phyloP scores from a whole-genome alignment of 2,888 invertebrate species.

The Agrotis ipsilon region DNA sequence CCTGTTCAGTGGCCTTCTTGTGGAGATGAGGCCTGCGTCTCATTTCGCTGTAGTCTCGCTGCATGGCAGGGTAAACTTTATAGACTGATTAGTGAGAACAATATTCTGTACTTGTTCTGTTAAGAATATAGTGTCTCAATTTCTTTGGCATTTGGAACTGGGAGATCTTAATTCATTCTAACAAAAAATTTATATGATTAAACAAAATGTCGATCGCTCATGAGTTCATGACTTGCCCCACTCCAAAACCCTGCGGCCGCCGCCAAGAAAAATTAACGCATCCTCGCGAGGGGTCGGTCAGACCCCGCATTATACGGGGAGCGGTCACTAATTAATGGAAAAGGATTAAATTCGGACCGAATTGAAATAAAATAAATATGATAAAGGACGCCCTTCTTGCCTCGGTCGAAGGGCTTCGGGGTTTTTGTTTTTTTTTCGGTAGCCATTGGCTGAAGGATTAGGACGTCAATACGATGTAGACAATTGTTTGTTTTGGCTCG shows the following conservation, averaged over 20 bases:
- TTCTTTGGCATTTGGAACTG: not conserved
- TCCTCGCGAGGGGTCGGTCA: slow-evolving; percentile 77
- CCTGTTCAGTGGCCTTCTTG: not conserved
- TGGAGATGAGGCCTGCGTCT: not conserved
- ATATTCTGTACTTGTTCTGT: not conserved
- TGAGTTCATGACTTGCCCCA: slow-evolving; percentile 66
- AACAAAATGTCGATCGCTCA: slow-evolving; percentile 42
- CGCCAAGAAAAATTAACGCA: slow-evolving; percentile 88
- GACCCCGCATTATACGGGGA: slow-evolving; percentile 83
- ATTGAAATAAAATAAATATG: slow-evolving; percentile 91
- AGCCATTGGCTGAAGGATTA: slow-evolving; percentile 66
- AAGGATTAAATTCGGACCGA: slow-evolving; percentile 90
- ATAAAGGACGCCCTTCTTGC: slow-evolving; percentile 85
- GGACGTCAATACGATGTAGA: slow-evolving; percentile 76
- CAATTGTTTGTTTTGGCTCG: slow-evolving; percentile 69
- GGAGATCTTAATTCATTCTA: not conserved
- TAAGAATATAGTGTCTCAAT: not conserved
- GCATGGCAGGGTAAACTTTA: not conserved
- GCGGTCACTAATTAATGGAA: slow-evolving; percentile 91
- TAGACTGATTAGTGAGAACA: not conserved
- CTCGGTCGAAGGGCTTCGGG: slow-evolving; percentile 68
- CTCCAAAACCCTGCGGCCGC: slow-evolving; percentile 74
- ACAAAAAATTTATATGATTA: slow-evolving; percentile 2
- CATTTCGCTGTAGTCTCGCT: not conserved
- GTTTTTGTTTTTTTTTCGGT: slow-evolving; percentile 59